These are phyloP conservation scores for Mormoops blainvillei DNA, from an alignment of 2,113 vertebrate genomes.

Conservation along the genomic window DNA sequence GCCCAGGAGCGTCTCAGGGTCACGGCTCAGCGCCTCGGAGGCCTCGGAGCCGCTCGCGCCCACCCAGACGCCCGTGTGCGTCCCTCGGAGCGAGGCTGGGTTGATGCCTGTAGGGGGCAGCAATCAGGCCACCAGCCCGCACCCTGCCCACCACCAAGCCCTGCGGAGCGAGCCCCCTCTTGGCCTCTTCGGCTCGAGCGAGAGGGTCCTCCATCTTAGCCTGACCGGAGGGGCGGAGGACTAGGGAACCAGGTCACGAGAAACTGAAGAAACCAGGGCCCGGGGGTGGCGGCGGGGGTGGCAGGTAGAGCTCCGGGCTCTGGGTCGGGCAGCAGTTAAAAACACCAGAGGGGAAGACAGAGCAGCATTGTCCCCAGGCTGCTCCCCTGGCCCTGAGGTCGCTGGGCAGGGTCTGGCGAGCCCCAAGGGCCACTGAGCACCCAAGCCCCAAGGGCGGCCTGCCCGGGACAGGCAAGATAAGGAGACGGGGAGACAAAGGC, in stretches of 20 bases:
- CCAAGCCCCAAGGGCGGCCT: neutral
- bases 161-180: neutral
- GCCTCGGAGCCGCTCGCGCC: slow-evolving; percentile 94
- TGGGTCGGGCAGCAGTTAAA: neutral
- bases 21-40: slow-evolving; percentile 89
- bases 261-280: neutral
- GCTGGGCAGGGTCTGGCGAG: neutral
- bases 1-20: slow-evolving; percentile 94
- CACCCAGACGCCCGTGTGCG: slow-evolving; percentile 92
- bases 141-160: fast-evolving
- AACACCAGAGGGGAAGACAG: neutral
- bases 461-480: slow-evolving; percentile 2
- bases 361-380: slow-evolving; percentile 39
- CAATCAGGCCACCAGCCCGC: fast-evolving
- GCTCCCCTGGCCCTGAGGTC: neutral
- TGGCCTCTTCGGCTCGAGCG: neutral
- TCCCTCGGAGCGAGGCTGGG: slow-evolving; percentile 86
- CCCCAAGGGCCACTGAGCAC: neutral
- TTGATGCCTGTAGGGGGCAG: slow-evolving; percentile 84
- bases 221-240: fast-evolving
- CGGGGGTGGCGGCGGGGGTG: fast-evolving
- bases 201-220: fast-evolving
- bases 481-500: slow-evolving; percentile 30
- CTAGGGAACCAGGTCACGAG: neutral
- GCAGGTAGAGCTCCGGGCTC: neutral